Percentiles rank a stretch among this genome's conserved stretches.
Evolutionary conservation across 2,888 invertebrate species (phyloP).

Genomic region (Tipula helvola): DNA sequence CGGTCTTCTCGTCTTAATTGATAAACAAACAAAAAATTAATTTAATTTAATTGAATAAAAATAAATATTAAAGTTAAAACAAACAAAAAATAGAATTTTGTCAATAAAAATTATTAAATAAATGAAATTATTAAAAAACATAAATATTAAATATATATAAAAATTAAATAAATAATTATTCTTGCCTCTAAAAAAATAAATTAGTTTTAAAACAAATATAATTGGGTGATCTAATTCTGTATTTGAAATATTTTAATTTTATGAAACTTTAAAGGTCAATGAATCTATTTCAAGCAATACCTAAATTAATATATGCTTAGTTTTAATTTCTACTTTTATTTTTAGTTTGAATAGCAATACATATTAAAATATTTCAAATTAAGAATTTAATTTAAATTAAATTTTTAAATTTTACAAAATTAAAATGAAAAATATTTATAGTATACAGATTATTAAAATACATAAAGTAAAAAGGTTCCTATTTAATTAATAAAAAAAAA

Average conservation of each 20-base stretch:
- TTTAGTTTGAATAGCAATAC: background rate
- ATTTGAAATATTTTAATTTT: background rate
- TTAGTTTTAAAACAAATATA: background rate
- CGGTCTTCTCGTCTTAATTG: conserved; percentile 4
- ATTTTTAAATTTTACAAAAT: background rate
- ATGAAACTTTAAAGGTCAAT: background rate
- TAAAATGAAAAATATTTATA: background rate
- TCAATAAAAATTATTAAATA: background rate
- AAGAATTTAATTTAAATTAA: background rate
- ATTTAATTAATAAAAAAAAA: background rate
- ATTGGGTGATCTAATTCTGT: background rate
- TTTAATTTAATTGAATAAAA: background rate
- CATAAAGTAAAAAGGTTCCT: background rate
- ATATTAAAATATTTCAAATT: background rate
- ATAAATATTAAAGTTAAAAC: background rate
- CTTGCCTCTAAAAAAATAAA: background rate
- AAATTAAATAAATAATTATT: background rate
- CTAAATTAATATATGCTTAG: background rate
- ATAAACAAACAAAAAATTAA: background rate
- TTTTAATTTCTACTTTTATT: background rate
- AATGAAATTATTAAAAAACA: background rate
- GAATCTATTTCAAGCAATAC: background rate
- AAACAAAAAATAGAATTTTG: background rate
- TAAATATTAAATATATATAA: background rate
- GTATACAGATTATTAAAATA: background rate